These are phyloP conservation scores for Herpailurus yagouaroundi DNA, from an alignment of 2,113 vertebrate genomes.

Conservation along the genomic window DNA sequence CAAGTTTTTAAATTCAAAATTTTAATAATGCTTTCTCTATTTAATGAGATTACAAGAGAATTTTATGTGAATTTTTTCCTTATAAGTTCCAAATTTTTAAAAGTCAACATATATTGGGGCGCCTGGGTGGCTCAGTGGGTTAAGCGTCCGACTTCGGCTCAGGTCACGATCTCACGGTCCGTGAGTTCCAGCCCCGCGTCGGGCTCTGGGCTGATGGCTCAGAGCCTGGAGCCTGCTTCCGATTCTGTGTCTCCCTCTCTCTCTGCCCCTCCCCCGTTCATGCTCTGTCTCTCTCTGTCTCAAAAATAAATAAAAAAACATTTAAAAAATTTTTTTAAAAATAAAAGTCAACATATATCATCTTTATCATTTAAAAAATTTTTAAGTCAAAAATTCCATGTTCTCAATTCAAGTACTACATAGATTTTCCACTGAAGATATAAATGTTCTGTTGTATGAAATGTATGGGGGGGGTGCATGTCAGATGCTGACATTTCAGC, in stretches of 20 bases:
- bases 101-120: background rate
- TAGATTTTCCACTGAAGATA: background rate
- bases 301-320: no score
- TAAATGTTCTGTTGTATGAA: fast-evolving
- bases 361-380: background rate
- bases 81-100: background rate
- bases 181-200: no score
- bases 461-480: fast-evolving
- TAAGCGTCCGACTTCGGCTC: no score
- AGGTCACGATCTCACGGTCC: no score
- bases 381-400: background rate
- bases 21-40: background rate
- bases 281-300: no score
- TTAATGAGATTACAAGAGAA: background rate
- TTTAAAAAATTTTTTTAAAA: no score
- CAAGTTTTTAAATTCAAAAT: background rate
- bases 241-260: no score
- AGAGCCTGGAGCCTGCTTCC: no score
- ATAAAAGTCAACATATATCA: background rate
- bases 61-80: background rate
- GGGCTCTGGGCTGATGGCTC: no score
- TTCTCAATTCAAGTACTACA: background rate
- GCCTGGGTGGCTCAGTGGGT: no score
- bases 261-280: no score
- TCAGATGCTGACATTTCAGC: background rate